Percentiles rank a stretch among this genome's conserved stretches.
Conservation (phyloP, 2,797 vertebrate genomes). For the Chelon labrosus region DNA sequence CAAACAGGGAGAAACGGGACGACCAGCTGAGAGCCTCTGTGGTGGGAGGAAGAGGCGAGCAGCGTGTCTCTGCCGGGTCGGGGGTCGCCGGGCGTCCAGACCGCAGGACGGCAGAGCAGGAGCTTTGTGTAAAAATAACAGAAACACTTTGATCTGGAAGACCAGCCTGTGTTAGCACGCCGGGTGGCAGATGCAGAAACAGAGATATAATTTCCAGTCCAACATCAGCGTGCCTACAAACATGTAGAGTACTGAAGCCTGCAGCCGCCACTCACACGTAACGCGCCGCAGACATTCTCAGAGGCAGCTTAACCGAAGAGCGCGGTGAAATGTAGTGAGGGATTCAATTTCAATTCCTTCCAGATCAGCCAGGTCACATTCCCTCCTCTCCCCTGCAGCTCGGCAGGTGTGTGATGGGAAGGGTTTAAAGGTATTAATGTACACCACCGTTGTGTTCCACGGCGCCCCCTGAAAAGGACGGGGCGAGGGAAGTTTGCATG, state of each 20-base stretch:
- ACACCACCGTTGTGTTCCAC: not conserved
- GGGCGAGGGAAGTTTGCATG: fast-evolving
- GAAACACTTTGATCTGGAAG: not conserved
- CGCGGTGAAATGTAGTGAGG: not conserved
- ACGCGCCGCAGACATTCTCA: not conserved
- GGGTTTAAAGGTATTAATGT: constrained; percentile 12
- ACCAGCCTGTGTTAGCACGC: no score
- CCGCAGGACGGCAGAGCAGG: no score
- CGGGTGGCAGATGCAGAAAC: not conserved
- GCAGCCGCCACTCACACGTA: fast-evolving
- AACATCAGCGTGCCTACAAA: no score
- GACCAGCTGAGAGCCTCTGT: no score
- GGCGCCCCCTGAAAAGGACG: not conserved
- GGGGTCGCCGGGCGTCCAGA: no score
- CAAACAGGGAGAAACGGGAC: no score
- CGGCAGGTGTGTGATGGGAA: not conserved
- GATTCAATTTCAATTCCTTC: constrained; percentile 3
- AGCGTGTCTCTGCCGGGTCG: no score
- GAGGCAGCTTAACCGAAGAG: not conserved
- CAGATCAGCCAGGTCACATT: not conserved
- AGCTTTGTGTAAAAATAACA: constrained; percentile 8
- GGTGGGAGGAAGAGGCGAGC: no score
- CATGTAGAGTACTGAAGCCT: not conserved
- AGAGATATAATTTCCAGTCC: not conserved
- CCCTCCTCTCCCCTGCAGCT: constrained; percentile 3